phyloP scores from a whole-genome alignment of 2,888 invertebrate species.

The Pristionchus mayeri region DNA sequence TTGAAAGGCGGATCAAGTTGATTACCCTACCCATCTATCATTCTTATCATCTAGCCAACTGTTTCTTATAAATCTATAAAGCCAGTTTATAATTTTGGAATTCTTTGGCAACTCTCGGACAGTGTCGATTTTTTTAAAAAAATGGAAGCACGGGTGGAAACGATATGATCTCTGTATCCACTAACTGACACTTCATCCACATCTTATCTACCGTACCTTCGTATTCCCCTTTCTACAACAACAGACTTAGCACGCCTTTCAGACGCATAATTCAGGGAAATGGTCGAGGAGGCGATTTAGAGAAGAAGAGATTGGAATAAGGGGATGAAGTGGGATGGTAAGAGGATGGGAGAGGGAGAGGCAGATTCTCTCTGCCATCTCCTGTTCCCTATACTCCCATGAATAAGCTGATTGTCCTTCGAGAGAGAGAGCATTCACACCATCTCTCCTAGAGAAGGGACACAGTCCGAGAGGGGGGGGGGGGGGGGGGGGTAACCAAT shows the following conservation, averaged over 20 bases:
- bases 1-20: not conserved
- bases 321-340: not conserved
- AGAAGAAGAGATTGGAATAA: slow-evolving; percentile 3
- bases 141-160: too few relatives aligned
- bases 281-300: not conserved
- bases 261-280: slow-evolving; percentile 18
- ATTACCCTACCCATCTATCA: too few relatives aligned
- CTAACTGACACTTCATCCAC: not conserved
- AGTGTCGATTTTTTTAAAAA: too few relatives aligned
- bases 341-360: not conserved
- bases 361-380: not conserved
- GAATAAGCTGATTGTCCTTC: not conserved
- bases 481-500: not conserved
- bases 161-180: not conserved
- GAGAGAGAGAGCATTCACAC: not conserved
- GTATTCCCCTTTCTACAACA: not conserved
- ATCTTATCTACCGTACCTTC: not conserved
- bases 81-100: too few relatives aligned
- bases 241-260: slow-evolving; percentile 4
- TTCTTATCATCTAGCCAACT: too few relatives aligned
- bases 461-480: not conserved
- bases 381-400: not conserved
- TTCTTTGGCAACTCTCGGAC: too few relatives aligned
- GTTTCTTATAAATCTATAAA: too few relatives aligned
- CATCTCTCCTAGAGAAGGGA: too few relatives aligned